Base-by-base conservation (phyloP, 1,140 invertebrate species). In the Leptopilina clavipes region DNA sequence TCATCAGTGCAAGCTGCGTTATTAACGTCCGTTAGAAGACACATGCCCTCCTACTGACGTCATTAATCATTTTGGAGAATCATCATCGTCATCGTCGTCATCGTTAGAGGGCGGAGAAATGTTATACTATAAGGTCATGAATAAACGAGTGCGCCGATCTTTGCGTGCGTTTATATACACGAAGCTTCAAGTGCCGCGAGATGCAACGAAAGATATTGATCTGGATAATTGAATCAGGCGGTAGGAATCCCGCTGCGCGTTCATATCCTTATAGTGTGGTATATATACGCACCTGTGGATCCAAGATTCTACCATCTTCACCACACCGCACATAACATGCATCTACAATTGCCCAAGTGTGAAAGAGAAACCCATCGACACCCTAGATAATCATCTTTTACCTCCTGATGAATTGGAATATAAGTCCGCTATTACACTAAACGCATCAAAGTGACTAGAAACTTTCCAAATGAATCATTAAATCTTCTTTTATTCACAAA, bases 171-270 rank as follows among this genome's bases (percentile, higher is more conserved):
- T 8, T 40, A 40, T 40, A 40, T 40, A 40, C 14, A 52, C 10
- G 25, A 45, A 17, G 17, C 56, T 73, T 48, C n/a, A 14, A 75
- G 45, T 17, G 37, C 11, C 54, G 45, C 12, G 44, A 56, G 75
- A 72, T 54, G 40, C 40, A 45, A 18, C 45, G 73, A 40, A 40
- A 40, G 56, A 83, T 84, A 83, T 70, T 73, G 80, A 83, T 84
- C 82, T 81, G 71, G 83, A 79, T 83, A 84, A 84, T 84, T 83
- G 82, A 82, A 84, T 84, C 83, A 71, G 65, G 56, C 78, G 78
- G 82, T 83, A 78, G 76, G 76, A 54, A n/a, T 65, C 59, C 59
- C 59, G 59, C 59, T 14, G 59, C 59, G 59, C 59, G 59, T 65
- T 65, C 18, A 18, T 59, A 59, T 65, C 22, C 25, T 65, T 10